phyloP scores from a whole-genome alignment of 1,140 invertebrate species.

The Halesus radiatus region DNA sequence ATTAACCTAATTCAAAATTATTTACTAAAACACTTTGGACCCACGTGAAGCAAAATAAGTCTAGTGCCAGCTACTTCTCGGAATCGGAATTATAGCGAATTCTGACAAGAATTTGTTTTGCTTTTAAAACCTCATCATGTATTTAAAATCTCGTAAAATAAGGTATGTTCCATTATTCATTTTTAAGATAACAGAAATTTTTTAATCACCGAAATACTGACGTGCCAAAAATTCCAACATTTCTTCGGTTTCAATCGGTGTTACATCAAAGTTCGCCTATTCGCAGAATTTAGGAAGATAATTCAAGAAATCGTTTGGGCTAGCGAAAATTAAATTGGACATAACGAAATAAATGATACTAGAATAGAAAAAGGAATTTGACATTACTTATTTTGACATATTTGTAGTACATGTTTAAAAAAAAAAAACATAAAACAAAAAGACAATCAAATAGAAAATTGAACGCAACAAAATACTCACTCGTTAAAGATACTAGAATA shows the following conservation, averaged over 20 bases:
- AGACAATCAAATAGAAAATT: too few relatives aligned
- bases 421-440: too few relatives aligned
- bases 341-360: too few relatives aligned
- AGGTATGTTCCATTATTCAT: conserved; percentile 2
- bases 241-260: neutral
- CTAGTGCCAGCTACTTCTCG: conserved; percentile 9
- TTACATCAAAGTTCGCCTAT: too few relatives aligned
- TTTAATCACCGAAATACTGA: neutral
- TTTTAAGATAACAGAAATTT: conserved; percentile 24
- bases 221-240: conserved; percentile 33
- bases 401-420: too few relatives aligned
- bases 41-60: neutral
- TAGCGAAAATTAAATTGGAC: too few relatives aligned
- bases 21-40: neutral
- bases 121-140: conserved; percentile 16
- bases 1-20: neutral
- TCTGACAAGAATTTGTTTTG: neutral
- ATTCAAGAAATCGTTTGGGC: neutral
- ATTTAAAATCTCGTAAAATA: neutral
- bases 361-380: too few relatives aligned
- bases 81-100: neutral
- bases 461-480: too few relatives aligned
- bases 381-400: too few relatives aligned
- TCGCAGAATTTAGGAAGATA: too few relatives aligned
- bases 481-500: too few relatives aligned